These are phyloP conservation scores for Salvelinus fontinalis DNA, from an alignment of 2,113 vertebrate species.

Conservation along the genomic window DNA sequence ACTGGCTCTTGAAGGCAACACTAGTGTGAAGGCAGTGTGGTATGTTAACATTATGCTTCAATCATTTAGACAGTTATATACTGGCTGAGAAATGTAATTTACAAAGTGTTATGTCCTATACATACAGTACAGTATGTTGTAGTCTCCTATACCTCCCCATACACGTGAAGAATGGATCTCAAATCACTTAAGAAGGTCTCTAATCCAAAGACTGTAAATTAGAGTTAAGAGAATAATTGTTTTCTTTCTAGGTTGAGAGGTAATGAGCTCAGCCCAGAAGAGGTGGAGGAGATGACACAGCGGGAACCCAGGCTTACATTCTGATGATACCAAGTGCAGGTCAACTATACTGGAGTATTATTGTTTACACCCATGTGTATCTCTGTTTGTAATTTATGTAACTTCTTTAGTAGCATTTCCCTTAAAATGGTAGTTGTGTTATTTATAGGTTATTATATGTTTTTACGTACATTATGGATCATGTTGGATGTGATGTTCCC, in stretches of 20 bases:
- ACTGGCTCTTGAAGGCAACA: conserved; percentile 71
- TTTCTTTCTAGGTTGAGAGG: conserved; percentile 74
- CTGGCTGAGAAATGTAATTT: background rate
- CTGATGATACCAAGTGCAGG: conserved; percentile 51
- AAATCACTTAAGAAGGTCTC: background rate
- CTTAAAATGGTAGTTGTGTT: background rate
- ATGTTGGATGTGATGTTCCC: background rate
- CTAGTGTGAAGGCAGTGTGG: conserved; percentile 77
- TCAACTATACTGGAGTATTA: background rate
- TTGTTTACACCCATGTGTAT: background rate
- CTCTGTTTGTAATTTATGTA: background rate
- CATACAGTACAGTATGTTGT: background rate
- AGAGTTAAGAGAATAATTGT: background rate
- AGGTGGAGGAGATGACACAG: conserved; percentile 62
- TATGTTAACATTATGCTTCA: conserved; percentile 43
- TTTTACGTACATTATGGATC: background rate
- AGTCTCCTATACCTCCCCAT: background rate
- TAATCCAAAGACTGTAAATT: too few relatives aligned
- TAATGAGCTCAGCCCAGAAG: conserved; percentile 74
- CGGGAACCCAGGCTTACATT: conserved; percentile 76
- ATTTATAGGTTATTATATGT: background rate
- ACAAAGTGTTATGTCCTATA: background rate
- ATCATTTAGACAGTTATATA: background rate
- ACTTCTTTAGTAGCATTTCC: background rate
- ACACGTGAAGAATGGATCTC: background rate